Percentiles rank a stretch among this genome's conserved stretches.
These are phyloP conservation scores for Phoxinus dragarum DNA, from an alignment of 2,797 vertebrate genomes.

Conservation along the genomic window DNA sequence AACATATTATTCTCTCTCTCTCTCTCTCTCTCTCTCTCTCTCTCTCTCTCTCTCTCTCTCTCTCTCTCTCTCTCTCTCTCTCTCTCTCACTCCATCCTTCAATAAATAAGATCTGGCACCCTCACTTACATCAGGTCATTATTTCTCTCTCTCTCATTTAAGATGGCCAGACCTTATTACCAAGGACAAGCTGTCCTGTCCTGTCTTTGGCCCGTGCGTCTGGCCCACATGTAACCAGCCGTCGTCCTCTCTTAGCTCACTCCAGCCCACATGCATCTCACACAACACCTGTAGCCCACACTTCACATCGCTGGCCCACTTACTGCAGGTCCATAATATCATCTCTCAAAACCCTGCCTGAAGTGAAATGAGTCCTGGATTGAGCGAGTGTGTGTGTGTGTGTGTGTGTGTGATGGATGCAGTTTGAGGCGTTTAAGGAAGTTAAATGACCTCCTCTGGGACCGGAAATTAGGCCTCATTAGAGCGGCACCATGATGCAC, in stretches of 20 bases:
- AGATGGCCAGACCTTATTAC: constrained; percentile 51
- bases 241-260: constrained; percentile 18
- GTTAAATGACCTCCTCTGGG: constrained; percentile 74
- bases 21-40: constrained; percentile 45
- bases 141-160: constrained; percentile 48
- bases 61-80: constrained; percentile 37
- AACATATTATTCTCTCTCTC: no score
- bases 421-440: constrained; percentile 61
- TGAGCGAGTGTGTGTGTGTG: constrained; percentile 42
- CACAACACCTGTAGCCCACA: constrained; percentile 38
- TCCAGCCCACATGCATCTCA: constrained; percentile 31
- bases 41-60: constrained; percentile 33
- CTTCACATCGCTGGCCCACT: constrained; percentile 2
- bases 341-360: constrained; percentile 15
- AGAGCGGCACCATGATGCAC: constrained; percentile 66
- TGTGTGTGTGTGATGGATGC: constrained; percentile 60
- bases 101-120: constrained; percentile 57
- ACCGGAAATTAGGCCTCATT: constrained; percentile 75
- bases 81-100: constrained; percentile 37
- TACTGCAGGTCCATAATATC: neutral
- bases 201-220: constrained; percentile 37
- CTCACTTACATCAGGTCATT: constrained; percentile 50
- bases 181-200: constrained; percentile 56
- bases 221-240: constrained; percentile 45
- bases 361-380: constrained; percentile 37